Evolutionary conservation across 2,797 vertebrate genomes (phyloP).

Genomic region (Brachymystax lenok): DNA sequence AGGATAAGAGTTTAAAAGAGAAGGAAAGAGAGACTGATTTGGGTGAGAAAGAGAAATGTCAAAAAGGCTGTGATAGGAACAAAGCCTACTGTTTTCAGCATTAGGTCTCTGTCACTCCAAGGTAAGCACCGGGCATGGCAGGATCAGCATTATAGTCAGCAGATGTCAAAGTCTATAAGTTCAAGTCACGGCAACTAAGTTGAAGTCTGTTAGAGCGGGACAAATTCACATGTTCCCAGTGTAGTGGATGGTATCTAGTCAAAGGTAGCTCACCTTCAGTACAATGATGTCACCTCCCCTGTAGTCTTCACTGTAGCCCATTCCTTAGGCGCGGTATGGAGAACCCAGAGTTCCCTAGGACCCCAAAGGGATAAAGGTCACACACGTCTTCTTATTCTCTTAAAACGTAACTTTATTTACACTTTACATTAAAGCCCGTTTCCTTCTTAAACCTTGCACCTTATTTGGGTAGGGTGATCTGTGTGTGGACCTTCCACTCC

Average conservation of each 20-base stretch:
- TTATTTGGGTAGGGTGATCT: slow-evolving; percentile 13
- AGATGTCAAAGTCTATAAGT: neutral
- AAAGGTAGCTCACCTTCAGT: neutral
- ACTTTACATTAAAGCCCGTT: neutral
- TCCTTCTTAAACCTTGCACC: neutral
- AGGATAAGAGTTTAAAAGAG: neutral
- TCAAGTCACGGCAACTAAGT: neutral
- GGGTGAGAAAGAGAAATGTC: neutral
- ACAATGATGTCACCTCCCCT: neutral
- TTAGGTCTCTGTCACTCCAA: neutral
- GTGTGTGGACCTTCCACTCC: slow-evolving; percentile 73
- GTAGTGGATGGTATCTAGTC: neutral
- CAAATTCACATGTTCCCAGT: neutral
- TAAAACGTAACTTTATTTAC: neutral
- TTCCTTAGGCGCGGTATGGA: neutral
- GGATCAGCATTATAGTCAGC: neutral
- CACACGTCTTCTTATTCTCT: neutral
- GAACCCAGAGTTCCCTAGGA: neutral
- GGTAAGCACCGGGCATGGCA: neutral
- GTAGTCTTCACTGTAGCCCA: neutral
- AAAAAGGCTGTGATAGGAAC: neutral
- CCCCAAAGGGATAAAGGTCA: neutral
- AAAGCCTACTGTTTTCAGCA: neutral
- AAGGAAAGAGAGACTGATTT: neutral
- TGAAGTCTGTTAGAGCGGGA: neutral